Conservation (phyloP, 2,113 vertebrate genomes). For the Trematocara variabile region DNA sequence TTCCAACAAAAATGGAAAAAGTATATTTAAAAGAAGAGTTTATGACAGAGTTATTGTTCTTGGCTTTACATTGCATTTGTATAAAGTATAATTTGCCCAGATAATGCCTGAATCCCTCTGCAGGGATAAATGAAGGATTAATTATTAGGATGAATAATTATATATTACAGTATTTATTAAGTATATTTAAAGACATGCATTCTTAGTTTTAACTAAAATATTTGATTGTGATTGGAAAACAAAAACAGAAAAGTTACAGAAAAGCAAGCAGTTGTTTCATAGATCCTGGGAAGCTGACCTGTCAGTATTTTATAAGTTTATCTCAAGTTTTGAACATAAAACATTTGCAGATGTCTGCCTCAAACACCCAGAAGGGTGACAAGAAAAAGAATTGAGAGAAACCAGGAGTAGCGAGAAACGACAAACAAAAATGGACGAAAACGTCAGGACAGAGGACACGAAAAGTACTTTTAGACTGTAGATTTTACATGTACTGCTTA, state of each 20-base stretch:
- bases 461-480: background rate
- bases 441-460: no score
- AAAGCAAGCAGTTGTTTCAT: background rate
- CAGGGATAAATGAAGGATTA: background rate
- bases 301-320: background rate
- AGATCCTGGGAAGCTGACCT: background rate
- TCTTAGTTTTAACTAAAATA: background rate
- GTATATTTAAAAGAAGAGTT: background rate
- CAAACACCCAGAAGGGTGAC: background rate
- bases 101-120: background rate
- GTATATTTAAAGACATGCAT: background rate
- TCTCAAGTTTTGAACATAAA: background rate
- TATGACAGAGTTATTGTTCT: background rate
- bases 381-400: no score
- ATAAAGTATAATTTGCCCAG: background rate
- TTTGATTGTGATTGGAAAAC: background rate
- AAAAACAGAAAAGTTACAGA: rapidly evolving
- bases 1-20: background rate
- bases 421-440: no score
- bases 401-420: no score
- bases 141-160: background rate
- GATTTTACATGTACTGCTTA: background rate
- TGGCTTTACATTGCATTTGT: background rate
- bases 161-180: background rate
- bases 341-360: background rate